Base-by-base conservation (phyloP, 2,888 invertebrate species). In the Arrhopalites spinosus region DNA sequence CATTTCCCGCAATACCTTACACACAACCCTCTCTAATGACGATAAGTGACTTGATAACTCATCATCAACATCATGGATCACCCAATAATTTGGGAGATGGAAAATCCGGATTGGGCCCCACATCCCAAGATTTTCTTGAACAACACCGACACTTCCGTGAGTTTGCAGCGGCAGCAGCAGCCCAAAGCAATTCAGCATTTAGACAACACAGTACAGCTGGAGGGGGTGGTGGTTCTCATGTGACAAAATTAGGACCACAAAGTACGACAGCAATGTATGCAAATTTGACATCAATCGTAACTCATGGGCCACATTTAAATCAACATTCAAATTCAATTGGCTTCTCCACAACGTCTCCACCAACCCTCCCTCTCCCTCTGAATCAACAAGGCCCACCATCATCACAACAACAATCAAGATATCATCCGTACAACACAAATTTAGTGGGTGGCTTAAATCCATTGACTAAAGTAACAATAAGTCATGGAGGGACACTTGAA, bases 41-140 rank as follows among this genome's bases (percentile, higher is more conserved):
- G 15, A 82, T 82, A 75, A 80, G 79, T 75, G 82, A 81, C 53
- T 73, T 82, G 43, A 82, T 82, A 17, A 78, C 70, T 73, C 82
- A 82, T 50, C 82, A 81, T 17, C 81, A 81, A 30, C 75, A 75
- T n/a, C 79, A 67, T 61, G 75, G 68, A 11, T 15, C 15, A 67
- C 23, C n/a, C 1, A 27, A 23, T 2, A n/a, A 17, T 20, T 20
- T 43, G 17, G 15, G 15, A 13, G 29, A n/a, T 45, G 69, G 69
- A 20, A 72, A 72, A 56, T n/a, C 53, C 5, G 47, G 47, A 11
- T 15, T 50, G n/a, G 20, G 11, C 13, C 27, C 75, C 45, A 36
- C 78, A 2, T 64, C 79, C 0, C 77, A 76, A 69, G 80, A 81
- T 17, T 76, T 81, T 61, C 20, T 81, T 25, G 81, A 81, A 20